A percentile compares a stretch with the other conserved stretches of the same genome.
Conservation (phyloP, 92 coral and sea anemone genomes). For the Porites rus region DNA sequence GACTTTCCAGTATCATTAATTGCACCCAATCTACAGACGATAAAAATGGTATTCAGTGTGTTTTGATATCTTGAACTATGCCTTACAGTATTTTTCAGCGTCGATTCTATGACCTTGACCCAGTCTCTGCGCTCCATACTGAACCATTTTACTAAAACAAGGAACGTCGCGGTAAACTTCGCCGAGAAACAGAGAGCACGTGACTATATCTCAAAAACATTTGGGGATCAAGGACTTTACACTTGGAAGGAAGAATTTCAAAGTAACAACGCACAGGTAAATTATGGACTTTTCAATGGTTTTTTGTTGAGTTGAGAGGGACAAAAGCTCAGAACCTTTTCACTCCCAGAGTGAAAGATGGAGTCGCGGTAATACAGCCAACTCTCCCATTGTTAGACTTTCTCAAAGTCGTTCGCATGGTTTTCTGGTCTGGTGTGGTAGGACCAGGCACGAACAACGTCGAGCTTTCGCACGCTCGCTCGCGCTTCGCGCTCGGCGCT, state of each 20-base stretch:
- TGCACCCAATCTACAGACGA: neutral
- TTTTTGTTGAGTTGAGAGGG: neutral
- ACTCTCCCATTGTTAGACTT: too few species aligned
- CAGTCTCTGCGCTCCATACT: constrained; percentile 58
- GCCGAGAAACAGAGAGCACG: constrained; percentile 73
- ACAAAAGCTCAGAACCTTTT: too few species aligned
- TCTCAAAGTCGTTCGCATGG: too few species aligned
- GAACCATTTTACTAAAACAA: constrained; percentile 65
- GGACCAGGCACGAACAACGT: too few species aligned
- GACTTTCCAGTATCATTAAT: too few species aligned
- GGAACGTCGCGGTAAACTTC: constrained; percentile 62
- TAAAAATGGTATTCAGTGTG: neutral
- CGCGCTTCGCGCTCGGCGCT: too few species aligned
- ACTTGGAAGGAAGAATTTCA: constrained; percentile 86
- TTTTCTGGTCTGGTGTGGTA: too few species aligned
- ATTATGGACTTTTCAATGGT: neutral
- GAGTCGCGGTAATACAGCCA: too few species aligned
- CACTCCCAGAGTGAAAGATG: too few species aligned
- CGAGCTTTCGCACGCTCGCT: too few species aligned
- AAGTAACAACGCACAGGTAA: constrained; percentile 48
- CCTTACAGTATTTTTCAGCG: neutral
- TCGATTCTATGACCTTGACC: constrained; percentile 1
- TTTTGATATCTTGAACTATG: neutral
- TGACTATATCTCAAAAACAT: constrained; percentile 68
- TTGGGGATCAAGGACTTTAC: constrained; percentile 72